Evolutionary conservation across 1,140 invertebrate species (phyloP), one percentile per base, ranked within the genome.

Genomic region (Doryteuthis pealeii): DNA sequence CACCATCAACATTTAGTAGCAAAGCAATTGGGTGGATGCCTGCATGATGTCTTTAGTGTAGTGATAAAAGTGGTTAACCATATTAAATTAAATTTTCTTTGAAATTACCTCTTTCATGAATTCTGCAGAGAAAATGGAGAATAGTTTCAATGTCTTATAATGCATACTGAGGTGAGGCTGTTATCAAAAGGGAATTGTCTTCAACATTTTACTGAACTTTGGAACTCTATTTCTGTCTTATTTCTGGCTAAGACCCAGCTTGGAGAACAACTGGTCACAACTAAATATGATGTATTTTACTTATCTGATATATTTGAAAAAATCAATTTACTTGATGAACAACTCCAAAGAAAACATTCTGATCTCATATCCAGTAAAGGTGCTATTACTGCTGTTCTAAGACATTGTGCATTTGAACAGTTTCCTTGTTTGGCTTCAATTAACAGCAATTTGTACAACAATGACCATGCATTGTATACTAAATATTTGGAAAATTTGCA

Each of bases 1-100:
- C 32, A 68, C 66, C 10, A 26, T 18, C 66, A 68, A 68, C 66
- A 68, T 31, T 33, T 68, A 33, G 66, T 68, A 15, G 66, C 66
- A 68, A 68, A 68, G 15, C 4, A 68, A 18, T 6, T 68, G 28
- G 28, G 66, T 68, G 66, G 4, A 31, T 30, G 66, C 10, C 66
- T 68, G 2, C 66, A 68, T 18, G 32, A 31, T 18, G 28, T 26
- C 28, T 18, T 68, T 31, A 68, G 8, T 22, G 18, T 12, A 10
- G 66, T 31, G 10, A 68, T 68, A 31, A 28, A 12, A 68, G 66
- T 33, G 6, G 22, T 68, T 18, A 68, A 68, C 32, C 1, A 68
- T 32, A 6, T 68, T 33, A 68, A 68, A 32, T 33, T 30, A 68
- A 31, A 68, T 33, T 31, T 26, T 68, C 30, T 68, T 6, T 22